Base-by-base conservation (phyloP, 1,140 invertebrate genomes). In the Cyphomyrmex costatus region DNA sequence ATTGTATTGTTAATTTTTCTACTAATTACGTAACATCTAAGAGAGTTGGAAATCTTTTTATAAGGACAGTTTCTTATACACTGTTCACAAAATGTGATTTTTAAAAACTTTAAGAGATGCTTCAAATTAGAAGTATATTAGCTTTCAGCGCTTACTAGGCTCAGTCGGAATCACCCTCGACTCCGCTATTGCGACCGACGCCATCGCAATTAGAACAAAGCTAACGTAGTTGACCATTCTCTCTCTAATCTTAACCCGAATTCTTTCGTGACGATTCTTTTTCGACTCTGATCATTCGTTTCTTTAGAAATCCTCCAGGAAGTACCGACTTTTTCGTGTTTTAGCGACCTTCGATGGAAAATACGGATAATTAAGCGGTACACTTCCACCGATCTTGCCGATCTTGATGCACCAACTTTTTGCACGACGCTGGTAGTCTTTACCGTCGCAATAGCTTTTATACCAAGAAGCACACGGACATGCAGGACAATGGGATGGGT, bases 391-490 rank as follows among this genome's bases (percentile, higher is more conserved):
- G 36, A 58, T 46, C 27, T 36, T 36, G 49, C 27, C 27, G 27
- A 21, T 89, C 66, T 63, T 87, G 73, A 80, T 60, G 36, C 78
- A 85, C 70, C 85, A 79, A 89, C 85, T 90, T 89, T 92, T 85
- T 87, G 91, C 76, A 79, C 77, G 80, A 87, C 78, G 87, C 84
- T 88, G 88, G 77, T 89, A 77, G 51, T 76, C n/a, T 53, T 88
- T 56, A 86, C 84, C 76, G 68, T 71, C 66, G 90, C 90, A 92
- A 93, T 92, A 87, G 90, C 93, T 94, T 94, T 93, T 94, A 94
- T 94, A 94, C 93, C 90, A 85, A 66, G 60, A 84, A 83, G 42
- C 78, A 82, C 86, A 85, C 82, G 63, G 84, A 73, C 61, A 66
- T 73, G 60, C 46, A 85, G 80, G 73, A 71, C 16, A 14, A 91